Conservation (phyloP, 2,888 invertebrate species). For the Eupithecia subumbrata region DNA sequence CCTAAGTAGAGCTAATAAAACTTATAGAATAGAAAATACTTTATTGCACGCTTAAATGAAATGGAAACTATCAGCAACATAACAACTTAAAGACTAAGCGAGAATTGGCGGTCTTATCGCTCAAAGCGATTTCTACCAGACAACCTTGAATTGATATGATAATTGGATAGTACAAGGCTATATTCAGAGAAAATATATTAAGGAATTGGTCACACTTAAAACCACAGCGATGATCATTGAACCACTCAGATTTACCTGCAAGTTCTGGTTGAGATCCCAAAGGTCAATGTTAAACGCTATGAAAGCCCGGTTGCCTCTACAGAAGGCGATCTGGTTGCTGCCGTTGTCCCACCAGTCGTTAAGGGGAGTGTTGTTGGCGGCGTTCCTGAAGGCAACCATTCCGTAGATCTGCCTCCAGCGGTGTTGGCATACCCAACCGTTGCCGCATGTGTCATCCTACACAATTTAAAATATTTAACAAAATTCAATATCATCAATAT, state of each 20-base stretch:
- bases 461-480: neutral
- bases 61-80: too few relatives aligned
- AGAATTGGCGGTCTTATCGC: too few relatives aligned
- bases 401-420: constrained; percentile 89
- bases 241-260: constrained; percentile 68
- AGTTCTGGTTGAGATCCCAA: constrained; percentile 74
- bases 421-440: constrained; percentile 91
- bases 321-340: constrained; percentile 90
- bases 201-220: neutral
- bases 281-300: constrained; percentile 85
- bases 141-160: too few relatives aligned
- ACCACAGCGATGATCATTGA: neutral
- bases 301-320: constrained; percentile 83
- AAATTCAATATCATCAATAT: neutral
- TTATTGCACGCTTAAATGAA: too few relatives aligned
- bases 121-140: too few relatives aligned
- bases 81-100: too few relatives aligned
- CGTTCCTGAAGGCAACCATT: constrained; percentile 89
- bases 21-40: too few relatives aligned
- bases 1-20: neutral
- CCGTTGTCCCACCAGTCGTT: constrained; percentile 90
- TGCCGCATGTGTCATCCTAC: constrained; percentile 81
- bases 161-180: too few relatives aligned
- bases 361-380: constrained; percentile 80
- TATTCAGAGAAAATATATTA: neutral